phyloP scores from a whole-genome alignment of 2,113 vertebrate species.

The Actinemys pallida region DNA sequence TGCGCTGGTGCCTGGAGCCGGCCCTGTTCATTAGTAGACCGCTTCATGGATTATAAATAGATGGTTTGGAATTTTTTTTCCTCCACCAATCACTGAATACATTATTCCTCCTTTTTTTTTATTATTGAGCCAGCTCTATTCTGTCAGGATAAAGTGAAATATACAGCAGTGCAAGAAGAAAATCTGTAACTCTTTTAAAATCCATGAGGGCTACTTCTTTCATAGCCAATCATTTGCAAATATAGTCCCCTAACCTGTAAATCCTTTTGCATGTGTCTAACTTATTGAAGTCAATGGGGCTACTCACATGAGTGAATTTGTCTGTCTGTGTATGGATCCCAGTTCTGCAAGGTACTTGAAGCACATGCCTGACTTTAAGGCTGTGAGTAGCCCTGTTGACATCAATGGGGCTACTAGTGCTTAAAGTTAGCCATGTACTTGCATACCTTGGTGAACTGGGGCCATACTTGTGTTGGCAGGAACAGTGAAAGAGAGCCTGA shows the following conservation, averaged over 20 bases:
- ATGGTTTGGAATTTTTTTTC: conserved; percentile 21
- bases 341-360: neutral
- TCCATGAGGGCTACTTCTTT: conserved; percentile 18
- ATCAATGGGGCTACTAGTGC: rapidly evolving
- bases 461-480: rapidly evolving
- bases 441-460: rapidly evolving
- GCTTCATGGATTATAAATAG: conserved; percentile 32
- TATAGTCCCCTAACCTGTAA: neutral
- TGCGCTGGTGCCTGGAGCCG: no score
- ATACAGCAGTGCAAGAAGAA: conserved; percentile 18
- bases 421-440: neutral
- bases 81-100: conserved; percentile 28
- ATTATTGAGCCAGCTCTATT: conserved; percentile 45
- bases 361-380: rapidly evolving
- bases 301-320: rapidly evolving
- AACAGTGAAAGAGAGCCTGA: neutral
- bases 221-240: neutral
- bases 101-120: conserved; percentile 18
- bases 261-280: rapidly evolving
- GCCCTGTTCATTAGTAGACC: conserved; percentile 26
- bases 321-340: neutral
- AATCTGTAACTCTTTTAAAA: conserved; percentile 1
- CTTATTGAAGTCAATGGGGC: neutral
- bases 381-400: rapidly evolving
- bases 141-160: conserved; percentile 10